These are phyloP conservation scores for Formica exsecta DNA, from an alignment of 1,140 invertebrate genomes.

Conservation along the genomic window DNA sequence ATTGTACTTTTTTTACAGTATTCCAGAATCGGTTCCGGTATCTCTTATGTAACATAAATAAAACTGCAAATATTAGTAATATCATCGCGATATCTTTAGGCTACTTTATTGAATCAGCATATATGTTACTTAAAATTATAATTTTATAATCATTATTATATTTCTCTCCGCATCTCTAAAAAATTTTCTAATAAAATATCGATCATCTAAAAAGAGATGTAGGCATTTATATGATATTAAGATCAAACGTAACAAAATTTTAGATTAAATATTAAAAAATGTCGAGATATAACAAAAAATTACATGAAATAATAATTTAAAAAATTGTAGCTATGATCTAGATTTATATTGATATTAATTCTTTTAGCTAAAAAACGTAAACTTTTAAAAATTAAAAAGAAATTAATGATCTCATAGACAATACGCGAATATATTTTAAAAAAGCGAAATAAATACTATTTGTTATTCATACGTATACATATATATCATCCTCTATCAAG, in stretches of 20 bases:
- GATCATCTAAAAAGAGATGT: not conserved
- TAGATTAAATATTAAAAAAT: not conserved
- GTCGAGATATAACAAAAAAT: not conserved
- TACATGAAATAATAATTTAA: not conserved
- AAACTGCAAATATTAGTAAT: not conserved
- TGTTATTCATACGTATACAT: not conserved
- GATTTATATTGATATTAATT: constrained; percentile 4
- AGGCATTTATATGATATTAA: not conserved
- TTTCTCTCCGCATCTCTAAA: not conserved
- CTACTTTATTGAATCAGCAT: not conserved
- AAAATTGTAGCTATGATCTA: no score
- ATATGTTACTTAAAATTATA: not conserved
- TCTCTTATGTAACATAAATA: not conserved
- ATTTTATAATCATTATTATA: constrained; percentile 4
- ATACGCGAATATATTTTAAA: not conserved
- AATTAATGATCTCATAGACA: not conserved
- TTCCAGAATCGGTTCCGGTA: not conserved
- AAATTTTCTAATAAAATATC: not conserved
- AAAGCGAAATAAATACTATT: no score
- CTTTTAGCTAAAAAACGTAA: not conserved
- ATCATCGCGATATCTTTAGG: not conserved
- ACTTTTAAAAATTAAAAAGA: not conserved
- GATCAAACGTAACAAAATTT: not conserved
- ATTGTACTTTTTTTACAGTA: constrained; percentile 45
- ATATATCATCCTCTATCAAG: not conserved